A percentile compares a stretch with the other conserved stretches of the same genome.
Evolutionary conservation across 2,888 invertebrate species (phyloP).

Genomic region (Ennomos fuscantarius): DNA sequence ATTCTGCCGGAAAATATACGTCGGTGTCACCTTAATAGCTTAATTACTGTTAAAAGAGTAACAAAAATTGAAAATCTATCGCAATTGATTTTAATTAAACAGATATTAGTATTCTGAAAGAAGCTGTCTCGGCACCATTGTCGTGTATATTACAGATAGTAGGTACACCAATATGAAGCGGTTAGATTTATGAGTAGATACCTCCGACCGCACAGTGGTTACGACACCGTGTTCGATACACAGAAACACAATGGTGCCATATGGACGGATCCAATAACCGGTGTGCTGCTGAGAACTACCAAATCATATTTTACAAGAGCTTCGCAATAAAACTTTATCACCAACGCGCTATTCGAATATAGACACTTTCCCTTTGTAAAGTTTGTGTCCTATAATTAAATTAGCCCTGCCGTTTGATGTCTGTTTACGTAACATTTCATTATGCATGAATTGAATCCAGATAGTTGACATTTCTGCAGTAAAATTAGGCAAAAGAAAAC

Average conservation of each 20-base stretch:
- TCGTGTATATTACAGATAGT: constrained; percentile 13
- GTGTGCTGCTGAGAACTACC: constrained; percentile 23
- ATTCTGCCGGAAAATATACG: too few relatives aligned
- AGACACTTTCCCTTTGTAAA: constrained; percentile 16
- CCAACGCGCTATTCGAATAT: constrained; percentile 20
- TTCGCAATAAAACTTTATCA: constrained; percentile 33
- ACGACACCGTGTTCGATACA: constrained; percentile 37
- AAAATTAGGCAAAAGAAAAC: too few relatives aligned
- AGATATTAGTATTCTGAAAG: constrained; percentile 17
- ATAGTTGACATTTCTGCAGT: neutral
- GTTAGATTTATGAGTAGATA: constrained; percentile 42
- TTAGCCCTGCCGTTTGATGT: neutral
- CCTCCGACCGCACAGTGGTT: constrained; percentile 32
- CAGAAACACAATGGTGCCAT: constrained; percentile 33
- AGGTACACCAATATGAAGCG: constrained; percentile 34
- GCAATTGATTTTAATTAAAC: constrained; percentile 25
- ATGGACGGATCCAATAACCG: constrained; percentile 30
- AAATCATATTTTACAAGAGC: constrained; percentile 32
- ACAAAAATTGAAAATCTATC: constrained; percentile 13
- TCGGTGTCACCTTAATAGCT: constrained; percentile 13
- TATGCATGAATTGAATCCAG: too few relatives aligned
- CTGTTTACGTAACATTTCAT: too few relatives aligned
- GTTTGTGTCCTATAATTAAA: constrained; percentile 17
- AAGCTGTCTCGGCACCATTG: constrained; percentile 16
- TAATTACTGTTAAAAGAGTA: constrained; percentile 22